Conservation (phyloP, 2,113 vertebrate species). For the Catharus fuscescens region DNA sequence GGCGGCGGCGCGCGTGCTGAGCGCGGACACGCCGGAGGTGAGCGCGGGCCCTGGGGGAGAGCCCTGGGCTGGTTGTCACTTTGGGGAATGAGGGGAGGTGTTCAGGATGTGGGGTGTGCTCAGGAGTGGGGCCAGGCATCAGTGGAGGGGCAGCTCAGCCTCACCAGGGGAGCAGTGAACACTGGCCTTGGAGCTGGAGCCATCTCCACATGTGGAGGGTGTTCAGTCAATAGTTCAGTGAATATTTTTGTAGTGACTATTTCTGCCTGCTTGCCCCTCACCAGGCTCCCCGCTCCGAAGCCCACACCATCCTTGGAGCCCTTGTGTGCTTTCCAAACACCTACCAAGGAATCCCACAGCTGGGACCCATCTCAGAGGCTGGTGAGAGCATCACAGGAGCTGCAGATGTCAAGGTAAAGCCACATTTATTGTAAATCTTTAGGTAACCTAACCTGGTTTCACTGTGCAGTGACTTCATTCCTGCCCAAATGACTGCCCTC, state of each 20-base stretch:
- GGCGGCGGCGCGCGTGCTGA: constrained; percentile 85
- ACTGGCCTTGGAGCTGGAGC: background rate
- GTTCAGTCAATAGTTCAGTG: background rate
- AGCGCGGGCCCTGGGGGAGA: constrained; percentile 69
- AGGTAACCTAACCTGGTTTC: background rate
- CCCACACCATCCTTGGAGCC: constrained; percentile 92
- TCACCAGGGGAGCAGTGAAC: background rate
- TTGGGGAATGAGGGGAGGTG: background rate
- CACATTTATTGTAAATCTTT: background rate
- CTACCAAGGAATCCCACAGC: constrained; percentile 84
- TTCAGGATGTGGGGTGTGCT: background rate
- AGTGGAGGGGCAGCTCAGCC: background rate
- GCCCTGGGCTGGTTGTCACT: background rate
- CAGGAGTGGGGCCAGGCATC: background rate
- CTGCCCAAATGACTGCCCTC: background rate
- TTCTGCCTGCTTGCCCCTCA: background rate
- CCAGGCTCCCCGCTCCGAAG: constrained; percentile 91
- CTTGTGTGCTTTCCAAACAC: constrained; percentile 95
- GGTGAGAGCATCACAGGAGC: constrained; percentile 72
- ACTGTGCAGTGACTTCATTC: background rate
- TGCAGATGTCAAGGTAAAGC: constrained; percentile 88
- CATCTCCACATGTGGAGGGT: background rate
- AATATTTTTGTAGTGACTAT: background rate
- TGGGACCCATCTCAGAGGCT: constrained; percentile 75
- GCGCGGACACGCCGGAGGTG: constrained; percentile 82